These are phyloP conservation scores for Trimorus sp. DNA, from an alignment of 2,888 invertebrate species.

Conservation along the genomic window DNA sequence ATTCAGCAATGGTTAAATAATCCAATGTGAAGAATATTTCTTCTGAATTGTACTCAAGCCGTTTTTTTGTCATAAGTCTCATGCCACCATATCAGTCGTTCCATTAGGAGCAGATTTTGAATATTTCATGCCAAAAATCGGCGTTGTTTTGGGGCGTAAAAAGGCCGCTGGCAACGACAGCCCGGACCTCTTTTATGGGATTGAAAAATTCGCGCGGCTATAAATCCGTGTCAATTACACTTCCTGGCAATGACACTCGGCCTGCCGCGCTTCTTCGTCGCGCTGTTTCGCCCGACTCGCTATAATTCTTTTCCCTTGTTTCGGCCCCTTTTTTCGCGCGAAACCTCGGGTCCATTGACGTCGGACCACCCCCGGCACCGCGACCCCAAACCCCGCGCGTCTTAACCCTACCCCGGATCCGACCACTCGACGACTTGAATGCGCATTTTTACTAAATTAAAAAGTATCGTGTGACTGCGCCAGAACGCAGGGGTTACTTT, in stretches of 20 bases:
- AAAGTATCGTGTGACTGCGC: conserved; percentile 81
- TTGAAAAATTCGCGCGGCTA: conserved; percentile 66
- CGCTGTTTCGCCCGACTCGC: conserved; percentile 51
- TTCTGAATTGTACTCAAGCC: not conserved
- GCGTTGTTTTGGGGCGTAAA: conserved; percentile 46
- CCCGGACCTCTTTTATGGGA: conserved; percentile 49
- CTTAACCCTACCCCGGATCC: conserved; percentile 64
- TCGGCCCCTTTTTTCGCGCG: conserved; percentile 45
- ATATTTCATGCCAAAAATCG: conserved; percentile 50
- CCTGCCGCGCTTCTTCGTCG: conserved; percentile 65
- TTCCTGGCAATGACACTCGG: conserved; percentile 69
- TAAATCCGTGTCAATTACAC: conserved; percentile 74
- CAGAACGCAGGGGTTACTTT: conserved; percentile 74
- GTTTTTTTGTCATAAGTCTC: not conserved
- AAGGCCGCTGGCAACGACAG: conserved; percentile 56
- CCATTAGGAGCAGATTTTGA: conserved; percentile 28
- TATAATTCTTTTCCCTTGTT: conserved; percentile 60
- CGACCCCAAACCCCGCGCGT: conserved; percentile 61
- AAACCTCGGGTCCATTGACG: conserved; percentile 73
- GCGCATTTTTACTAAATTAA: conserved; percentile 81
- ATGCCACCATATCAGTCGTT: not conserved
- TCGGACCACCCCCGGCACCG: conserved; percentile 69
- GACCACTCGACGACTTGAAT: conserved; percentile 77
- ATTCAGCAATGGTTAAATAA: no score
- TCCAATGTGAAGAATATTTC: no score